A percentile compares a stretch with the other conserved stretches of the same genome.
phyloP scores from a whole-genome alignment of 2,113 vertebrate species.

The Neolamprologus caudopunctatus region DNA sequence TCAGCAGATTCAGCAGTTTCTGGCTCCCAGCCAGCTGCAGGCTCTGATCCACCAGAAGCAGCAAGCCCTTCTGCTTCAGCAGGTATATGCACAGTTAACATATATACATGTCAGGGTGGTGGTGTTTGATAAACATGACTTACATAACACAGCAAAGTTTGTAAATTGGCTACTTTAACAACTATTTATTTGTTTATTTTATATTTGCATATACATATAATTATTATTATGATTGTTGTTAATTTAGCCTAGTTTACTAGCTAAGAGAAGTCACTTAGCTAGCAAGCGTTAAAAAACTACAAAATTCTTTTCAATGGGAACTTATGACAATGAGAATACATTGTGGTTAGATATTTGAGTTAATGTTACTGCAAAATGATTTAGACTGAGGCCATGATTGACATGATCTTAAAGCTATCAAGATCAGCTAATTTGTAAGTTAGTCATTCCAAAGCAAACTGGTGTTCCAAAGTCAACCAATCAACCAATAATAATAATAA shows the following conservation, averaged over 20 bases:
- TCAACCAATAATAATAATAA: not conserved
- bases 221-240: not conserved
- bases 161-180: not conserved
- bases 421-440: not conserved
- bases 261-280: not conserved
- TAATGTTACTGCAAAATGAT: not conserved
- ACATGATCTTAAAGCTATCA: not conserved
- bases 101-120: not conserved
- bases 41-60: conserved; percentile 87
- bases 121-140: not conserved
- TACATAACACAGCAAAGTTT: not conserved
- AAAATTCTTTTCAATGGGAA: not conserved
- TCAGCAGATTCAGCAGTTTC: conserved; percentile 88
- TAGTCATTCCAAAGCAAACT: not conserved
- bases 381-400: not conserved
- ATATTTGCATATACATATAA: not conserved
- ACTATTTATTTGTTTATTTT: not conserved
- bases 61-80: conserved; percentile 88
- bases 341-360: not conserved
- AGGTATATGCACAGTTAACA: conserved; percentile 71
- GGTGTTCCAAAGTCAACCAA: not conserved
- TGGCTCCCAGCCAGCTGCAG: conserved; percentile 87
- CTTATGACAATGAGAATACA: not conserved
- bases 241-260: not conserved
- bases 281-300: not conserved